Percentiles rank a stretch among this genome's conserved stretches.
Evolutionary conservation across 2,113 vertebrate species (phyloP).

Genomic region (Emydocephalus ijimae): DNA sequence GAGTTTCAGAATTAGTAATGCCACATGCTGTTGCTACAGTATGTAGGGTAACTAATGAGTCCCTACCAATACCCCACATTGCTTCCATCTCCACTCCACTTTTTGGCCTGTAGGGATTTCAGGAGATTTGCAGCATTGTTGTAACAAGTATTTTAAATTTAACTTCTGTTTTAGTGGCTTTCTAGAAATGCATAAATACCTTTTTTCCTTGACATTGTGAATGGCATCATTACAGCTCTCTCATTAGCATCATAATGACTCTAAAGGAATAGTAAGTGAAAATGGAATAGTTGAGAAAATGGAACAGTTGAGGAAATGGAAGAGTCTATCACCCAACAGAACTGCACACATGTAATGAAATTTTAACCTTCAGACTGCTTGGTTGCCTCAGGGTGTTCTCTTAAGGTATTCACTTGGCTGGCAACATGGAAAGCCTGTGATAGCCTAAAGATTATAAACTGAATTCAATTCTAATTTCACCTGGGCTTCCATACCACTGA

Average conservation of each 20-base stretch:
- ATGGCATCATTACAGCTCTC: conserved; percentile 65
- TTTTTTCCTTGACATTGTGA: conserved; percentile 61
- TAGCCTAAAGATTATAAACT: conserved; percentile 53
- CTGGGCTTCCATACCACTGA: conserved; percentile 46
- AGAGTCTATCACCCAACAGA: conserved; percentile 39
- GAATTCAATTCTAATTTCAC: conserved; percentile 48
- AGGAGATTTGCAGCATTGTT: conserved; percentile 35
- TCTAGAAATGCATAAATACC: conserved; percentile 59
- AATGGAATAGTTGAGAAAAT: conserved; percentile 45
- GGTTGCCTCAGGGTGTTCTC: conserved; percentile 49
- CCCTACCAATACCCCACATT: background rate
- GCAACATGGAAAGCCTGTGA: conserved; percentile 47
- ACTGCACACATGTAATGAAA: conserved; percentile 26
- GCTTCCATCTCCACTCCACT: conserved; percentile 5
- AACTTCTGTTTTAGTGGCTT: conserved; percentile 54
- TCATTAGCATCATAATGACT: conserved; percentile 66
- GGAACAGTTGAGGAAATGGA: conserved; percentile 56
- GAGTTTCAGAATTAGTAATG: background rate
- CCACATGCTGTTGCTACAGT: background rate
- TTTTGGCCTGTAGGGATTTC: conserved; percentile 21
- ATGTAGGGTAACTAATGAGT: background rate
- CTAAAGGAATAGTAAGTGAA: conserved; percentile 53
- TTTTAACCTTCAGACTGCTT: conserved; percentile 58
- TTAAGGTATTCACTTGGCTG: conserved; percentile 40
- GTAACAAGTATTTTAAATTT: conserved; percentile 49